Evolutionary conservation across 2,797 vertebrate species (phyloP).

Genomic region (Microctenopoma lineatum): DNA sequence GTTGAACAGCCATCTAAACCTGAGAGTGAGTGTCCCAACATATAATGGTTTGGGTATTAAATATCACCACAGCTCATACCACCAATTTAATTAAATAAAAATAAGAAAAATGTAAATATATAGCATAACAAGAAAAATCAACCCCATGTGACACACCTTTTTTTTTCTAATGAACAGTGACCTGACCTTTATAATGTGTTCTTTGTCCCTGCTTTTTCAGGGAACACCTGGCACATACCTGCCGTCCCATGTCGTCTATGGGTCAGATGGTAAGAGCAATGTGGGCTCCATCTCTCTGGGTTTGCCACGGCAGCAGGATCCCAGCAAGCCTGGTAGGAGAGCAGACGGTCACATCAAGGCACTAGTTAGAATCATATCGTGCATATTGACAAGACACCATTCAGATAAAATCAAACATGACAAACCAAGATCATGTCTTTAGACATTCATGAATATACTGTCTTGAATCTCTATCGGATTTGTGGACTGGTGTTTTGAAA

Average conservation of each 20-base stretch:
- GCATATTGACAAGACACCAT: not conserved
- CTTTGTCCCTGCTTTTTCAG: slow-evolving; percentile 73
- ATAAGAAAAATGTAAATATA: not conserved
- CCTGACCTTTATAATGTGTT: slow-evolving; percentile 35
- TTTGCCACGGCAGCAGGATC: slow-evolving; percentile 94
- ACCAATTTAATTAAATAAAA: not conserved
- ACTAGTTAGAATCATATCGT: not conserved
- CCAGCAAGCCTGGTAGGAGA: slow-evolving; percentile 89
- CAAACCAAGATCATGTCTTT: not conserved
- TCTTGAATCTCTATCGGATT: too few species aligned
- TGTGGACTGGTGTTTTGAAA: too few species aligned
- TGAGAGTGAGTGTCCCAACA: too few species aligned
- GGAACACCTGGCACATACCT: slow-evolving; percentile 97
- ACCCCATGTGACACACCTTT: not conserved
- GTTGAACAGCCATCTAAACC: too few species aligned
- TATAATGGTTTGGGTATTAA: not conserved
- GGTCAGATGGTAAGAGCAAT: slow-evolving; percentile 91
- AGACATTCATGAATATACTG: not conserved
- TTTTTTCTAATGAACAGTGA: slow-evolving; percentile 20
- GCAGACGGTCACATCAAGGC: slow-evolving; percentile 6
- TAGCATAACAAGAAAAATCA: slow-evolving; percentile 10
- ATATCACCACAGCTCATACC: not conserved
- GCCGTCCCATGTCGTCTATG: slow-evolving; percentile 90
- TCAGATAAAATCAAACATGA: not conserved
- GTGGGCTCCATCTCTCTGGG: slow-evolving; percentile 97